Base-by-base conservation (phyloP, 2,888 invertebrate genomes). In the Agriopis leucophaearia region DNA sequence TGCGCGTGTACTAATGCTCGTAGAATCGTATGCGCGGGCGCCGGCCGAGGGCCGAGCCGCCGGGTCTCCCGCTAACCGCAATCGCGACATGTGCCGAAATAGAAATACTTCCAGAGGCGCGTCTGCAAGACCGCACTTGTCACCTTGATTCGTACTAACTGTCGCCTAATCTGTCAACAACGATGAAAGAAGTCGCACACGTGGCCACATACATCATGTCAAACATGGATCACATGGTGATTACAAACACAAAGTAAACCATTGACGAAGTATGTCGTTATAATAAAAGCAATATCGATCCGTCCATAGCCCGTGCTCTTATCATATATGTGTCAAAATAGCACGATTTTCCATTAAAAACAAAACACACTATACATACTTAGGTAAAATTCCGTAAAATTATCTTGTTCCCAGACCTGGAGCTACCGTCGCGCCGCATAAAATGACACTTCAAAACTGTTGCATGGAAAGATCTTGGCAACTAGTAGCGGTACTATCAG, bases 1-100 rank as follows among this genome's bases (percentile, higher is more conserved):
- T 85, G 78, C 88, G 86, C 89, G 88, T 81, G 80, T 80, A 91
- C 90, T 90, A 89, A 87, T 83, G 77, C 79, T 82, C 75, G 81
- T 80, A 55, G 42, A 27, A 55, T 78, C 79, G 78, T 71, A 76
- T 80, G 86, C 85, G 88, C 82, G 79, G 74, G 84, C 86, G 85
- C 80, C 76, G 79, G 75, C 83, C 84, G 79, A 80, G 85, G 79
- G 75, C 83, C 84, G 79, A 80, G 85, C 83, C 84, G 74, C 72
- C 76, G 80, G 77, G 85, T 83, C 86, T 82, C 74, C 74, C 75
- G 74, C 78, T 79, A 76, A 80, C 75, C 74, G 70, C 71, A 70
- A 75, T 69, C 82, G 84, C 85, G 85, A 86, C 89, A 84, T 82
- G 82, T 75, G 87, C 91, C 88, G 83, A 92, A 93, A 92, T 93